Evolutionary conservation across 2,797 vertebrate species (phyloP).

Genomic region (Scarus forsteni): DNA sequence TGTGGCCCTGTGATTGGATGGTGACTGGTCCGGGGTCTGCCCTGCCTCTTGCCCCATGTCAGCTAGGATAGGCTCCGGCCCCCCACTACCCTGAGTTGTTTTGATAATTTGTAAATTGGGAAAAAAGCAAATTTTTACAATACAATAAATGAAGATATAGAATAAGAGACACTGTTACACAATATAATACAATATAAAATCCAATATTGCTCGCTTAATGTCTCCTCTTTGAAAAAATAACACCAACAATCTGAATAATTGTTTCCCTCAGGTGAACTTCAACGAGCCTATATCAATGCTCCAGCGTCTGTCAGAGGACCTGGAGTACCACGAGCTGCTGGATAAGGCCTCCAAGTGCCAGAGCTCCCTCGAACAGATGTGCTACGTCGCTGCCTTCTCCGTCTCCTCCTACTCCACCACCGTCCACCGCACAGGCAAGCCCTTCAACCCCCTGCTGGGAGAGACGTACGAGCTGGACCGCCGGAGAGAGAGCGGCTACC

Average conservation of each 20-base stretch:
- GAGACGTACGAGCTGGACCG: conserved; percentile 97
- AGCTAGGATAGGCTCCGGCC: no score
- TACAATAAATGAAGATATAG: no score
- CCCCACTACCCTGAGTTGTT: no score
- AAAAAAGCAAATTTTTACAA: no score
- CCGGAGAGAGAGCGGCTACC: conserved; percentile 91
- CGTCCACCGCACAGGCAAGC: conserved; percentile 95
- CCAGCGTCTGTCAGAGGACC: conserved; percentile 94
- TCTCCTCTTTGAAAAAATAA: no score
- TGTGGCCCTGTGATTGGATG: no score
- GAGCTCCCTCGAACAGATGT: conserved; percentile 94
- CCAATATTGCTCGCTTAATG: no score
- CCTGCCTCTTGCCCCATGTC: no score
- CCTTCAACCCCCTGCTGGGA: conserved; percentile 96
- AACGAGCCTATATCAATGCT: conserved; percentile 98
- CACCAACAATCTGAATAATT: neutral
- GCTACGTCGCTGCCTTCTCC: conserved; percentile 95
- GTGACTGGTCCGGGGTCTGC: no score
- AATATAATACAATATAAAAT: no score
- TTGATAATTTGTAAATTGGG: no score
- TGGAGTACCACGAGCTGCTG: conserved; percentile 95
- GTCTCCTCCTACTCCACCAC: conserved; percentile 97
- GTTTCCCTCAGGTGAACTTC: conserved; percentile 91
- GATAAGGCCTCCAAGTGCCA: conserved; percentile 91
- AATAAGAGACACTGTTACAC: no score